Evolutionary conservation across 2,888 invertebrate genomes (phyloP).

Genomic region (Boloria euphrosyne): DNA sequence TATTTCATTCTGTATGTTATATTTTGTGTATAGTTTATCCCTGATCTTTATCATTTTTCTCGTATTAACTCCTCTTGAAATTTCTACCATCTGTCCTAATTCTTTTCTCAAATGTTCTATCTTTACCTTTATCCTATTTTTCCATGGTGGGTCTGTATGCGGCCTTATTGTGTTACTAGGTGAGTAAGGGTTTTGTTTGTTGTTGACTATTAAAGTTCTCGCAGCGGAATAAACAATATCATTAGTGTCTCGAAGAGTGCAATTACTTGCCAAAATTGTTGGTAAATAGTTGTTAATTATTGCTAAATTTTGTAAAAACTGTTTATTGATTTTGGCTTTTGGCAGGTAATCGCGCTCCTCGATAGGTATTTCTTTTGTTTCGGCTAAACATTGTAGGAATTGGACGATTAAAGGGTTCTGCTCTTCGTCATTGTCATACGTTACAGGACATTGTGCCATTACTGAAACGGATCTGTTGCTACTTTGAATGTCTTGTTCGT

Average conservation of each 20-base stretch:
- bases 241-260: background rate
- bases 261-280: background rate
- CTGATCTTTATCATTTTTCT: constrained; percentile 9
- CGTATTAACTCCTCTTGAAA: background rate
- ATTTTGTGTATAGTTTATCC: constrained; percentile 11
- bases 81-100: no score
- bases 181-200: no score
- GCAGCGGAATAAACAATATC: constrained; percentile 5
- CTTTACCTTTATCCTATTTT: no score
- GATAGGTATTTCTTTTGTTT: constrained; percentile 4
- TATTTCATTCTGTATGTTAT: constrained; percentile 11
- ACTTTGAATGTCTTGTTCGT: background rate
- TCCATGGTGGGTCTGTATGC: no score
- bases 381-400: background rate
- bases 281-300: background rate
- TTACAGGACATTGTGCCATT: background rate
- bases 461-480: background rate
- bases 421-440: background rate
- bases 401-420: background rate
- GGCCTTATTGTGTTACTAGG: no score
- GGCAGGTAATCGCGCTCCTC: constrained; percentile 6
- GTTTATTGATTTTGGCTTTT: constrained; percentile 4
- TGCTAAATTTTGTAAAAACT: background rate
- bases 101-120: no score
- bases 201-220: background rate